Percentiles rank a stretch among this genome's conserved stretches.
These are phyloP conservation scores for Holcopasites calliopsidis DNA, from an alignment of 1,140 invertebrate species.

Conservation along the genomic window DNA sequence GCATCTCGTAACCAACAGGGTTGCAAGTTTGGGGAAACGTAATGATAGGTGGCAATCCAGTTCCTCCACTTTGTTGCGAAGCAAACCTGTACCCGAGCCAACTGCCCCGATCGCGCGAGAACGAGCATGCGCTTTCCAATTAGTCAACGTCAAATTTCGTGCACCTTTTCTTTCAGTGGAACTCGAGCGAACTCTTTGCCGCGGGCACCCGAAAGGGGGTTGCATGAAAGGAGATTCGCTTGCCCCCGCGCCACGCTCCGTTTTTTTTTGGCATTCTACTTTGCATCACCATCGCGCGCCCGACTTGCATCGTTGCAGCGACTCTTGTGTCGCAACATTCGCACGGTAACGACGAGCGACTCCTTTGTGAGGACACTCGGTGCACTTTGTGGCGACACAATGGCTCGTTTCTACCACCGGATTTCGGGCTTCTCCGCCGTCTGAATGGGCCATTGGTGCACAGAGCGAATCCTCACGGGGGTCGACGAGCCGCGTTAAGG, in stretches of 20 bases:
- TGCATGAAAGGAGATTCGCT: neutral
- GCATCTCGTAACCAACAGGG: too few species aligned
- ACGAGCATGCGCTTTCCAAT: neutral
- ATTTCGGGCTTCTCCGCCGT: slow-evolving; percentile 57
- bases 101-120: neutral
- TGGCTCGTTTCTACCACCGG: slow-evolving; percentile 65
- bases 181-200: neutral
- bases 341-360: slow-evolving; percentile 54
- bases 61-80: neutral
- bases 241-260: neutral
- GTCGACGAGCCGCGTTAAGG: slow-evolving; percentile 54
- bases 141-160: neutral
- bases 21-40: too few species aligned
- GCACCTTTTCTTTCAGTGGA: neutral
- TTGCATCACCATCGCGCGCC: slow-evolving; percentile 45
- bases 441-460: slow-evolving; percentile 61
- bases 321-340: slow-evolving; percentile 53
- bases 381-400: slow-evolving; percentile 57
- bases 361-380: slow-evolving; percentile 51
- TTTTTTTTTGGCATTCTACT: slow-evolving; percentile 34
- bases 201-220: neutral
- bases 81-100: neutral
- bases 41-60: neutral
- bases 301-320: slow-evolving; percentile 54
- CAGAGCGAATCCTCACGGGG: slow-evolving; percentile 25